Percentiles rank a stretch among this genome's conserved stretches.
Evolutionary conservation across 2,113 vertebrate species (phyloP).

Genomic region (Thryonomys swinderianus): DNA sequence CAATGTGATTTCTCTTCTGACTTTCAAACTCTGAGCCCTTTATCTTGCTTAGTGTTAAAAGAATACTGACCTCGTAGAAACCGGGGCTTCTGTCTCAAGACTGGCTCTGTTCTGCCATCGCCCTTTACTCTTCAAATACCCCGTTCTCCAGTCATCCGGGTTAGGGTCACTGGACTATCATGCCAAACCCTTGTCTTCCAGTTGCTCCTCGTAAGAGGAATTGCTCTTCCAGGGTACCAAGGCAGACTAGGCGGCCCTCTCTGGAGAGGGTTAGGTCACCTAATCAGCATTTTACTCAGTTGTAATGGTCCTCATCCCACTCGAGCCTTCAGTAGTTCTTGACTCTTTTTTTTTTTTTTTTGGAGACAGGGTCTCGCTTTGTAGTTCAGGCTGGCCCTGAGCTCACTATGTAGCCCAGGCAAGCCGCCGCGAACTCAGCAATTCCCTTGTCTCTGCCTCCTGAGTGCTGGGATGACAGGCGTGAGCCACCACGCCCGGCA

Average conservation of each 20-base stretch:
- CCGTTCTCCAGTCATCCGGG: neutral
- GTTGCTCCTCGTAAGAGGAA: neutral
- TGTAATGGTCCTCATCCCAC: neutral
- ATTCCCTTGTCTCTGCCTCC: too few relatives aligned
- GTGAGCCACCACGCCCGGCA: too few relatives aligned
- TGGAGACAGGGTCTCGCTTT: too few relatives aligned
- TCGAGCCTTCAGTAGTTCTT: neutral
- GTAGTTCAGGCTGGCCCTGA: too few relatives aligned
- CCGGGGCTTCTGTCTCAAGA: neutral
- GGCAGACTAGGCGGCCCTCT: neutral
- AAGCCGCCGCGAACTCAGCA: too few relatives aligned
- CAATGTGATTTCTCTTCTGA: conserved; percentile 16
- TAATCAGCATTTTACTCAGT: neutral
- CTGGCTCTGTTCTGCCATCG: neutral
- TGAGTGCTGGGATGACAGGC: too few relatives aligned
- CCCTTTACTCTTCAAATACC: neutral
- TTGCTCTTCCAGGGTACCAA: neutral
- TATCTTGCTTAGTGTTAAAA: conserved; percentile 21
- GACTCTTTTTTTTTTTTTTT: too few relatives aligned
- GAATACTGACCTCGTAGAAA: neutral
- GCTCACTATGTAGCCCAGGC: too few relatives aligned
- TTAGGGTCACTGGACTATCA: neutral
- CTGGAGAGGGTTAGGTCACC: neutral
- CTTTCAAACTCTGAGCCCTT: neutral
- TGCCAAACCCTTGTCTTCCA: neutral